Evolutionary conservation across 2,888 invertebrate species (phyloP).

Genomic region (Sabatieria punctata): DNA sequence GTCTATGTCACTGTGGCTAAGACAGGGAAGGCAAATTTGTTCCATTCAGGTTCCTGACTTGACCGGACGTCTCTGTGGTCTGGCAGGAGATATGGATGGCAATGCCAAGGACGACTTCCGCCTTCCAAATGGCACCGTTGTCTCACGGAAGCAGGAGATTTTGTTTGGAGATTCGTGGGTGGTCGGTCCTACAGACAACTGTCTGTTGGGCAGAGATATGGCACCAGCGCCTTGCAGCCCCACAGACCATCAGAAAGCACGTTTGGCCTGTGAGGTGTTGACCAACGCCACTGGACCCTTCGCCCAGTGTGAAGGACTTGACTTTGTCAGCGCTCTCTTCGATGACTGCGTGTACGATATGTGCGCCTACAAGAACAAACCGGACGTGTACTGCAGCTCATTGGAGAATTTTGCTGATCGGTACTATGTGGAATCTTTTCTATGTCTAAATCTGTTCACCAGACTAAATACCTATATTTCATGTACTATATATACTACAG

Average conservation of each 20-base stretch:
- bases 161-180: background rate
- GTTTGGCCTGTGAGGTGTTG: background rate
- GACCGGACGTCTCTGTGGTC: slow-evolving; percentile 15
- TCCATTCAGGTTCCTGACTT: slow-evolving; percentile 1
- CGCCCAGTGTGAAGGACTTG: slow-evolving; percentile 15
- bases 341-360: slow-evolving; percentile 20
- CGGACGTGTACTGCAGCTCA: slow-evolving; percentile 1
- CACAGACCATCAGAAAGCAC: background rate
- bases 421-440: too few species aligned
- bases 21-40: background rate
- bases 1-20: background rate
- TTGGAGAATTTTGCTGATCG: slow-evolving; percentile 1
- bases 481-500: too few species aligned
- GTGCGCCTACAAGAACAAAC: slow-evolving; percentile 11
- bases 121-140: slow-evolving; percentile 8
- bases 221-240: background rate
- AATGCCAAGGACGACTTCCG: slow-evolving; percentile 17
- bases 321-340: slow-evolving; percentile 15
- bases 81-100: slow-evolving; percentile 20
- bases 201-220: background rate
- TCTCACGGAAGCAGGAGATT: background rate
- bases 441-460: too few species aligned
- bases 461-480: too few species aligned
- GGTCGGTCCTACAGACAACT: background rate
- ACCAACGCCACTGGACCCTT: slow-evolving; percentile 15